Evolutionary conservation across 2,888 invertebrate genomes (phyloP).

Genomic region (Rotaria magnacalcarata): DNA sequence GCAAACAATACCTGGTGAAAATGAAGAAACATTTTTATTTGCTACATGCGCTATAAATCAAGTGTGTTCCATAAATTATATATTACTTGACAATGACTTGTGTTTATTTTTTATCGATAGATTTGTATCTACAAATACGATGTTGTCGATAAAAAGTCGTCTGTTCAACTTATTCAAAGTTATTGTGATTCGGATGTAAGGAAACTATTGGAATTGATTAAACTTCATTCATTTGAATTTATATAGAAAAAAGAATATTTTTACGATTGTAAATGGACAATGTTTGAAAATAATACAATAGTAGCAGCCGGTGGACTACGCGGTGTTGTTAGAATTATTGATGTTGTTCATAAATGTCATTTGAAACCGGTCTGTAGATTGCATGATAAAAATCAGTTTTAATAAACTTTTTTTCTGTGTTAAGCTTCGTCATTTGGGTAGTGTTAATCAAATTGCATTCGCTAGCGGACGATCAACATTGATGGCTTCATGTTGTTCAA

Average conservation of each 20-base stretch:
- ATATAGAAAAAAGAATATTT: not conserved
- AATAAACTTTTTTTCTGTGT: not conserved
- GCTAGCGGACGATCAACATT: not conserved
- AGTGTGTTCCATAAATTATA: not conserved
- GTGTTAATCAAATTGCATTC: slow-evolving; percentile 19
- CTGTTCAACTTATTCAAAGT: not conserved
- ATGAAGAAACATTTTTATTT: not conserved
- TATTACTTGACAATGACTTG: too few relatives aligned
- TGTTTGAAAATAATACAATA: not conserved
- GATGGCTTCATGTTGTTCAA: slow-evolving; percentile 10
- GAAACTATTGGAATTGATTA: too few relatives aligned
- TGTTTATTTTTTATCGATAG: not conserved
- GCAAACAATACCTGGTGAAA: not conserved
- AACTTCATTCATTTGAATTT: too few relatives aligned
- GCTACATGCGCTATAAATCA: not conserved
- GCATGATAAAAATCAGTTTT: not conserved
- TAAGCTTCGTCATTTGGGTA: not conserved
- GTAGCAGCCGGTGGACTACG: not conserved
- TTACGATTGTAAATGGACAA: slow-evolving; percentile 28
- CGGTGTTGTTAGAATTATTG: not conserved
- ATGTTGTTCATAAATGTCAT: not conserved
- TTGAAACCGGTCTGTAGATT: not conserved
- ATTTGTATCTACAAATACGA: not conserved
- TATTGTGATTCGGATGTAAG: not conserved
- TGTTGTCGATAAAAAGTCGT: not conserved